A percentile compares a stretch with the other conserved stretches of the same genome.
phyloP scores from a whole-genome alignment of 2,888 invertebrate species.

The Loripinus fragilis region DNA sequence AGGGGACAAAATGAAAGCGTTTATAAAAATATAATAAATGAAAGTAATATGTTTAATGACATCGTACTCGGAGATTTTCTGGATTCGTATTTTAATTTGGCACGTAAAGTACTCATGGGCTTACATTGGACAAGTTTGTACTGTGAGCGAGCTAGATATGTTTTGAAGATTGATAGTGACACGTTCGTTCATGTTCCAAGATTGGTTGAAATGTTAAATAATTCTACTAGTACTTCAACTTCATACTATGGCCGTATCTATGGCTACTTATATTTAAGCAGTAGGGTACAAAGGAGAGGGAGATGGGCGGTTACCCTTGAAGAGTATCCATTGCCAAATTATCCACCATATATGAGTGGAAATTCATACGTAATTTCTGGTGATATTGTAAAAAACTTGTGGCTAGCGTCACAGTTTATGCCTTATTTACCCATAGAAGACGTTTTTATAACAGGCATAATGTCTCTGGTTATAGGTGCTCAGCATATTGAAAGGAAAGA shows the following conservation, averaged over 20 bases:
- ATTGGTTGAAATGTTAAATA: constrained; percentile 40
- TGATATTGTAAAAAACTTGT: constrained; percentile 58
- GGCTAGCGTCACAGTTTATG: constrained; percentile 61
- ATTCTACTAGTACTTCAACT: constrained; percentile 30
- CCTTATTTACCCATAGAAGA: constrained; percentile 73
- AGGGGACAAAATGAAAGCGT: constrained; percentile 13
- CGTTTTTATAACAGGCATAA: constrained; percentile 73
- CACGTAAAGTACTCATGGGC: constrained; percentile 59
- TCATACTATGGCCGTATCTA: constrained; percentile 56
- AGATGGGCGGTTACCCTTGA: constrained; percentile 62
- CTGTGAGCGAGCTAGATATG: constrained; percentile 55
- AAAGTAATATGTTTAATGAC: constrained; percentile 52
- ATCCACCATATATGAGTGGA: constrained; percentile 68
- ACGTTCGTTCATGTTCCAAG: constrained; percentile 59
- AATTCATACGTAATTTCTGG: constrained; percentile 68
- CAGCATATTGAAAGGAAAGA: constrained; percentile 6
- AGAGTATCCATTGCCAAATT: constrained; percentile 59
- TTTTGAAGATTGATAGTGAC: constrained; percentile 65
- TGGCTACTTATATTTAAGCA: constrained; percentile 48
- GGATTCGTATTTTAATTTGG: constrained; percentile 62
- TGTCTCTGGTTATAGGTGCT: constrained; percentile 60
- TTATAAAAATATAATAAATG: constrained; percentile 34
- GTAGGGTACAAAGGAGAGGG: constrained; percentile 59
- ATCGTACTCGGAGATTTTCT: constrained; percentile 62
- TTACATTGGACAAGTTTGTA: constrained; percentile 56